Base-by-base conservation (phyloP, 2,797 vertebrate species). In the Darevskia nairensis region DNA sequence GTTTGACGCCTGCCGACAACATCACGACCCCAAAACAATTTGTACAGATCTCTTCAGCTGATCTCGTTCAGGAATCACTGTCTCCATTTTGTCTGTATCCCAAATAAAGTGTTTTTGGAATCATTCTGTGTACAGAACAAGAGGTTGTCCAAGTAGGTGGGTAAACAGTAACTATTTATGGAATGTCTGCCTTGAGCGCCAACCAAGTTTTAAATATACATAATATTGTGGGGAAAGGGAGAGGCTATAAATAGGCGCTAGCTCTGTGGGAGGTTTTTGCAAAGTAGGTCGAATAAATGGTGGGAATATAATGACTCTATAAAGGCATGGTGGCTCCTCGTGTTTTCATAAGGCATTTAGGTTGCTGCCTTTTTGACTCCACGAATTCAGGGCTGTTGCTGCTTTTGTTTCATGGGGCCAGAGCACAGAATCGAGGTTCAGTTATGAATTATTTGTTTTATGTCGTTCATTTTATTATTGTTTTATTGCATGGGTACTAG, bases 141-240 rank as follows among this genome's bases (percentile, higher is more conserved):
- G 44, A 84, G 50, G 71, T 71, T 88, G 82, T 55, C 64, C 19
- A 90, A 85, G 66, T 46, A 85, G 82, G 79, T 88, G 82, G 82
- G 71, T 85, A 90, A 88, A 90, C 83, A 82, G 71, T 25, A 19
- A 81, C 78, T 85, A 84, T 90, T 85, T 90, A 78, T 77, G 71
- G 82, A 80, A 88, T 82, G 59, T 64, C 86, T 85, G 86, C 89
- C 86, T 75, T 81, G 61, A 85, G 79, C 27, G 80, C 83, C 78
- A 59, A 81, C 71, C 55, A 29, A 82, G 86, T 68, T 90, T 88
- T 82, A 87, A 80, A 84, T 84, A 71, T 86, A 89, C 80, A 23
- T 82, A 81, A 82, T 69, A 76, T 69, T 81, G 79, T 81, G 71
- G 82, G 82, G 86, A 84, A 87, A 84, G 77, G 82, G 55, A 80